phyloP scores from a whole-genome alignment of 2,113 vertebrate species.

The Ochotona princeps region DNA sequence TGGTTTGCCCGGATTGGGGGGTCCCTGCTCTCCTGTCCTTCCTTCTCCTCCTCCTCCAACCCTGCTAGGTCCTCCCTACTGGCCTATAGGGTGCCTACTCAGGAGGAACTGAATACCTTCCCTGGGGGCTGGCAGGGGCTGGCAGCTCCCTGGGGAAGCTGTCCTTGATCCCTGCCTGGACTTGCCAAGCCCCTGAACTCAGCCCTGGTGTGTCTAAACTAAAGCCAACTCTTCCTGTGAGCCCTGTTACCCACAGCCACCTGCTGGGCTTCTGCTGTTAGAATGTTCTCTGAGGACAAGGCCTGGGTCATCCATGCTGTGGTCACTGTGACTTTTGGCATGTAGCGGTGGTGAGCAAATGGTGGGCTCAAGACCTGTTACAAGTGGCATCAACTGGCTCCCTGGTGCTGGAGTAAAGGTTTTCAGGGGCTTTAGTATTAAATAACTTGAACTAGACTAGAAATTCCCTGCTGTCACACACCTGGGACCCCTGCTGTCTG shows the following conservation, averaged over 20 bases:
- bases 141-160: not conserved
- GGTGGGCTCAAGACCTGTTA: not conserved
- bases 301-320: not conserved
- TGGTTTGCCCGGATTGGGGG: not conserved
- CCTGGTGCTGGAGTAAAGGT: not conserved
- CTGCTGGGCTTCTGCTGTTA: not conserved
- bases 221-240: too few species aligned
- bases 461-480: not conserved
- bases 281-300: not conserved
- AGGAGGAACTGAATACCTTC: not conserved
- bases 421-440: not conserved
- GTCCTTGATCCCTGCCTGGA: not conserved
- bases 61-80: not conserved
- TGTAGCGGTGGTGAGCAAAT: not conserved
- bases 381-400: not conserved
- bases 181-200: not conserved
- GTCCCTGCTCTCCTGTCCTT: not conserved
- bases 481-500: not conserved
- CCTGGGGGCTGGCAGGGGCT: not conserved
- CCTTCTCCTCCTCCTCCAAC: not conserved
- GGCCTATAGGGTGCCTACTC: not conserved
- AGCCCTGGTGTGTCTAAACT: too few species aligned
- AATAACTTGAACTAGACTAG: not conserved
- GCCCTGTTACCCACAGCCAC: too few species aligned
- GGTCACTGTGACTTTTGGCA: not conserved